These are phyloP conservation scores for Hemicrepidius hirtus DNA, from an alignment of 2,888 invertebrate species.

Conservation along the genomic window DNA sequence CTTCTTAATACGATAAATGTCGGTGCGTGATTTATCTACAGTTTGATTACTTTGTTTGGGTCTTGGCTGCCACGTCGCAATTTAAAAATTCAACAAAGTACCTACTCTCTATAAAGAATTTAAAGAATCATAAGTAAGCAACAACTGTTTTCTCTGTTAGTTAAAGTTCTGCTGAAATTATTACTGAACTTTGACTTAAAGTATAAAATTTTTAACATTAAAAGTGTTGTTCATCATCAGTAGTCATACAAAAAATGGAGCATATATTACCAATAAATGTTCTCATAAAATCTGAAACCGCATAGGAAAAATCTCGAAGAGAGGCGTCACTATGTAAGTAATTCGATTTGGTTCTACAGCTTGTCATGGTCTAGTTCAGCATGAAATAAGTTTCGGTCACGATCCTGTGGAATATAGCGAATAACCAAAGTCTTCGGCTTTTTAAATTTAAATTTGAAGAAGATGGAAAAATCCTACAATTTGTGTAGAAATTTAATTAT, in stretches of 20 bases:
- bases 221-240: background rate
- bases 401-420: conserved; percentile 1
- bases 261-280: background rate
- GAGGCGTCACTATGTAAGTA: conserved; percentile 24
- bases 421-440: no score
- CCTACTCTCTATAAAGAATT: no score
- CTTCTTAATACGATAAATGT: conserved; percentile 11
- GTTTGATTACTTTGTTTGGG: background rate
- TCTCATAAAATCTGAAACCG: conserved; percentile 15
- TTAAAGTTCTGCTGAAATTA: no score
- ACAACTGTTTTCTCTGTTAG: no score
- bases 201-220: no score
- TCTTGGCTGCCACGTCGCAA: background rate
- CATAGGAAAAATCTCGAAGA: background rate
- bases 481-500: no score
- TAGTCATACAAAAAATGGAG: no score
- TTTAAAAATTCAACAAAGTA: conserved; percentile 4
- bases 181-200: no score
- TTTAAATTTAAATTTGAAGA: no score
- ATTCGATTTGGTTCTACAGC: conserved; percentile 20
- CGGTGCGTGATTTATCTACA: conserved; percentile 4
- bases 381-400: conserved; percentile 23
- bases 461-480: no score
- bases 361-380: conserved; percentile 23
- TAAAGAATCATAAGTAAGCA: no score